These are phyloP conservation scores for Condylostylus longicornis DNA, from an alignment of 1,140 invertebrate genomes.

Conservation along the genomic window DNA sequence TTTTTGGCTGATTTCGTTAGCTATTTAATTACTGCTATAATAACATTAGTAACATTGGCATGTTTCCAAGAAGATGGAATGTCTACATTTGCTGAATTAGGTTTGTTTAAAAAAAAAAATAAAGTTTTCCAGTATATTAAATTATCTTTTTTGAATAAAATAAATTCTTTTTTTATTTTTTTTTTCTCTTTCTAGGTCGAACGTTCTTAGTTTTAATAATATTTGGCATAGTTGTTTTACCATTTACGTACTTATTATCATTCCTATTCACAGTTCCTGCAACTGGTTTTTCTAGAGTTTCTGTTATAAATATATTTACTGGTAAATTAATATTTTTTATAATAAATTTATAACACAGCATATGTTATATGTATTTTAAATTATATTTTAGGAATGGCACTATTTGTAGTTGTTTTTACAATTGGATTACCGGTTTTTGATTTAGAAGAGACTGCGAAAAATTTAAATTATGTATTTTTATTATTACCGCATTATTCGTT, in stretches of 20 bases:
- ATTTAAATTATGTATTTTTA: no score
- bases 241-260: slow-evolving; percentile 38
- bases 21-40: slow-evolving; percentile 36
- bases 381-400: no score
- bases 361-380: no score
- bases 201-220: slow-evolving; percentile 29
- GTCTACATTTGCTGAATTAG: slow-evolving; percentile 17
- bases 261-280: slow-evolving; percentile 44
- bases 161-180: not conserved
- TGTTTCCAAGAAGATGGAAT: slow-evolving; percentile 39
- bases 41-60: slow-evolving; percentile 34
- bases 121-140: slow-evolving; percentile 21
- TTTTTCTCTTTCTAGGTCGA: slow-evolving; percentile 1
- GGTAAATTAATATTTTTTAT: not conserved
- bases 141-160: not conserved
- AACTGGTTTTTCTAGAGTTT: slow-evolving; percentile 34
- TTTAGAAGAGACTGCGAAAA: no score
- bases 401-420: no score
- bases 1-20: slow-evolving; percentile 55
- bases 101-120: slow-evolving; percentile 25
- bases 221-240: slow-evolving; percentile 35
- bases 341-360: no score
- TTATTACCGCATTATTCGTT: no score
- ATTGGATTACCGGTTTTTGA: no score
- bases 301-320: slow-evolving; percentile 2